These are phyloP conservation scores for Ladona fulva DNA, from an alignment of 1,140 invertebrate species.

Conservation along the genomic window DNA sequence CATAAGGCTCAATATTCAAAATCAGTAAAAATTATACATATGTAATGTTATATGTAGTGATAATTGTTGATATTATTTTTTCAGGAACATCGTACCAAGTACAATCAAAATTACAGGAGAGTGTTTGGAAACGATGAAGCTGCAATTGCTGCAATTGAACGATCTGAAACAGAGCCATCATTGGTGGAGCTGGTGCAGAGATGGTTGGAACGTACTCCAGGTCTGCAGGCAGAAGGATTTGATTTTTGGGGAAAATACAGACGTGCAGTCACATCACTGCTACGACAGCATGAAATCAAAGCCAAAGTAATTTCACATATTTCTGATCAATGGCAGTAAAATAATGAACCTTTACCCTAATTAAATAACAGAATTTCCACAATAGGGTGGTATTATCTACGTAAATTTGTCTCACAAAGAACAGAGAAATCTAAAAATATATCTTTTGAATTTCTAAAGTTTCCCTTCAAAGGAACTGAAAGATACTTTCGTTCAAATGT, in stretches of 20 bases:
- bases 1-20: too few relatives aligned
- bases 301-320: constrained; percentile 41
- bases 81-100: constrained; percentile 75
- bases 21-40: too few relatives aligned
- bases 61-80: not conserved
- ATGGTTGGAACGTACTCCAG: constrained; percentile 92
- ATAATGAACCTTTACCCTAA: too few relatives aligned
- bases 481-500: too few relatives aligned
- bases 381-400: too few relatives aligned
- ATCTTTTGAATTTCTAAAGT: too few relatives aligned
- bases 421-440: too few relatives aligned
- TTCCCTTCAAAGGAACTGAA: too few relatives aligned
- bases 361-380: too few relatives aligned
- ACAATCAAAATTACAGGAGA: constrained; percentile 83
- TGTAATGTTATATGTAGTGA: not conserved
- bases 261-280: constrained; percentile 60
- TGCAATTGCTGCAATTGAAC: constrained; percentile 59
- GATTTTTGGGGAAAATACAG: constrained; percentile 92
- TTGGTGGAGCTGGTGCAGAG: constrained; percentile 74
- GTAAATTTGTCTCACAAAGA: too few relatives aligned
- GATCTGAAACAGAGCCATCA: constrained; percentile 76
- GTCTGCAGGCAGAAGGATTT: constrained; percentile 71
- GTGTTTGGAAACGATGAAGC: constrained; percentile 73
- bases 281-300: constrained; percentile 33
- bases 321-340: too few relatives aligned